Base-by-base conservation (phyloP, 2,888 invertebrate genomes). In the Oligia latruncula region DNA sequence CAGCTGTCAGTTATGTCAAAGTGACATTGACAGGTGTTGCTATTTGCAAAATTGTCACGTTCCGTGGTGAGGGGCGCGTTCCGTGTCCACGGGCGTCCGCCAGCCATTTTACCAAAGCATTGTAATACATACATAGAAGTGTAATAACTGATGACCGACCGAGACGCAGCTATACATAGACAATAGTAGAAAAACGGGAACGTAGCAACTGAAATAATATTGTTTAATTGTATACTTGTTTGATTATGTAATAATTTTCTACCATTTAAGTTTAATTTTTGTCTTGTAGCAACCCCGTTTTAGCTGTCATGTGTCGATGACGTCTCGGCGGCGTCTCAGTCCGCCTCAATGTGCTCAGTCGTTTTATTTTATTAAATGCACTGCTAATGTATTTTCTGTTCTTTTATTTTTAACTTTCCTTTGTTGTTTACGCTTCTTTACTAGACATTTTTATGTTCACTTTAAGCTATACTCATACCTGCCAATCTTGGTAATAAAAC, bases 301-400 rank as follows among this genome's bases (percentile, higher is more conserved):
- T 46, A 40, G 40, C 46, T 66, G 77, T 72, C 82, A 75, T 83
- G 67, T 80, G 68, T 83, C 68, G 71, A 71, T 72, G 40, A 80
- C 58, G 78, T 80, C 85, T 83, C 80, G 85, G 87, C 87, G 84
- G 89, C 85, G 89, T 87, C 73, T 83, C 82, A 89, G 88, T 93
- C 93, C 93, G 94, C 93, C 93, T 94, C 91, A 87, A 90, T 93
- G 92, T 93, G 94, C 94, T 95, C 94, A 94, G 92, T 92, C 93
- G 93, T 86, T 89, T 94, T 93, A 93, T 95, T 94, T 94, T 93
- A 95, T 94, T 95, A 95, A 95, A 95, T 94, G 95, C 95, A 95
- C 95, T 94, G 95, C 95, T 95, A 94, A 93, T 94, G 92, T 94
- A 92, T 89, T 89, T 92, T 90, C 84, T 86, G 90, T 90, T 91